Conservation (phyloP, 2,888 invertebrate species). For the Nineta flava region DNA sequence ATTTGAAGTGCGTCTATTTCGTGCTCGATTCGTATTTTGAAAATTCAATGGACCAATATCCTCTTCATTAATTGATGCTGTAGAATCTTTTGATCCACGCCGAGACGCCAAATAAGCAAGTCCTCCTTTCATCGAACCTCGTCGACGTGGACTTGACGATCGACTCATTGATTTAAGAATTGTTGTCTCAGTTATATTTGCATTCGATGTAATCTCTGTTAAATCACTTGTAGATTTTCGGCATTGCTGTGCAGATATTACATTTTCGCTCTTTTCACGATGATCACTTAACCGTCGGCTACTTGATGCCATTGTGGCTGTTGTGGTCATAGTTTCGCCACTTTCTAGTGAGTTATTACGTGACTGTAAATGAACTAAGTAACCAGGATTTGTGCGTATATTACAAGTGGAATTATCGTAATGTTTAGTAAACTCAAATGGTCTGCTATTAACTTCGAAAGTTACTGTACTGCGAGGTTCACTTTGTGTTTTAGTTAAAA, state of each 20-base stretch:
- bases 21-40: slow-evolving; percentile 57
- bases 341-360: slow-evolving; percentile 26
- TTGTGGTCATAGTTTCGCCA: slow-evolving; percentile 28
- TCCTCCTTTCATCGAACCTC: slow-evolving; percentile 52
- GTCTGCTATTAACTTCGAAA: slow-evolving; percentile 3
- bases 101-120: slow-evolving; percentile 71
- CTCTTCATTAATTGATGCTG: slow-evolving; percentile 49
- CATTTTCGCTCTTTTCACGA: slow-evolving; percentile 18
- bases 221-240: slow-evolving; percentile 67
- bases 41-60: slow-evolving; percentile 69
- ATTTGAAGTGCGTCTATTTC: slow-evolving; percentile 70
- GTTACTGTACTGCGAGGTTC: slow-evolving; percentile 6
- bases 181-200: slow-evolving; percentile 38
- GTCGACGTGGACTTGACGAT: slow-evolving; percentile 47
- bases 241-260: slow-evolving; percentile 33
- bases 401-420: slow-evolving; percentile 19
- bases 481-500: slow-evolving; percentile 6
- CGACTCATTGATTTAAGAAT: slow-evolving; percentile 42
- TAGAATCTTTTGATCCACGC: slow-evolving; percentile 62
- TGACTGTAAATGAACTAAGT: slow-evolving; percentile 31
- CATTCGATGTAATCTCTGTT: slow-evolving; percentile 38
- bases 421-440: not conserved
- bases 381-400: slow-evolving; percentile 44
- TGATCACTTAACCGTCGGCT: slow-evolving; percentile 29
- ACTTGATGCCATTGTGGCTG: slow-evolving; percentile 33